These are phyloP conservation scores for Chionoecetes opilio DNA, from an alignment of 1,140 invertebrate genomes.

Conservation along the genomic window DNA sequence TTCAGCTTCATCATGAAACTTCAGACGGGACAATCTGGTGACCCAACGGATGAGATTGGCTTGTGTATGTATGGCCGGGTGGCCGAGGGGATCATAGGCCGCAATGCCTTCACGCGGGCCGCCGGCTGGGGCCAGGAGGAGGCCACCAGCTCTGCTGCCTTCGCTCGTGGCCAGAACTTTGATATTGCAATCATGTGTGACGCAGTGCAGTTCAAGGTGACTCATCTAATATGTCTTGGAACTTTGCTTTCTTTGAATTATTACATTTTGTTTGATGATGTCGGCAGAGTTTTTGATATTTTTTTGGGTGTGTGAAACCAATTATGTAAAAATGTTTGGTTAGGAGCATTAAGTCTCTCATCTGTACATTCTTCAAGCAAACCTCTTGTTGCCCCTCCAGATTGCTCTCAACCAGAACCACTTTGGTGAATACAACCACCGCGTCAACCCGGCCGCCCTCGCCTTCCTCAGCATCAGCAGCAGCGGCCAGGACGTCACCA, in stretches of 20 bases:
- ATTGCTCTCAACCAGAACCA: slow-evolving; percentile 76
- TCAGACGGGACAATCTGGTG: slow-evolving; percentile 78
- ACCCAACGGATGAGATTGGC: slow-evolving; percentile 79
- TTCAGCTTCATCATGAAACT: slow-evolving; percentile 77
- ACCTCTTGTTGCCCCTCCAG: slow-evolving; percentile 45
- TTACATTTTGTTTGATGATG: neutral
- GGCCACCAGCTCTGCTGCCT: slow-evolving; percentile 46
- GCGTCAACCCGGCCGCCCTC: slow-evolving; percentile 71
- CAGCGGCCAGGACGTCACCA: slow-evolving; percentile 66
- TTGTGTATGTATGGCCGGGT: slow-evolving; percentile 79
- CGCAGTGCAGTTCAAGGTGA: slow-evolving; percentile 74
- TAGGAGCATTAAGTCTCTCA: no score
- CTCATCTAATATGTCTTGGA: neutral
- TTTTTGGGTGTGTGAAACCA: no score
- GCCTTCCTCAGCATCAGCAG: slow-evolving; percentile 69
- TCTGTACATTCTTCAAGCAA: no score
- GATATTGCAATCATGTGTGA: slow-evolving; percentile 79
- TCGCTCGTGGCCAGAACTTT: slow-evolving; percentile 72
- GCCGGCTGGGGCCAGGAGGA: slow-evolving; percentile 78
- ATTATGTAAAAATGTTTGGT: no score
- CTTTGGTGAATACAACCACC: slow-evolving; percentile 74
- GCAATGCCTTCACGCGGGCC: slow-evolving; percentile 77
- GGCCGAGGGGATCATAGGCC: slow-evolving; percentile 73
- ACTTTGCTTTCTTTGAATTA: neutral
- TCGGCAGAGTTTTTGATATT: no score